phyloP scores from a whole-genome alignment of 2,797 vertebrate genomes.

The Bradypodion pumilum region DNA sequence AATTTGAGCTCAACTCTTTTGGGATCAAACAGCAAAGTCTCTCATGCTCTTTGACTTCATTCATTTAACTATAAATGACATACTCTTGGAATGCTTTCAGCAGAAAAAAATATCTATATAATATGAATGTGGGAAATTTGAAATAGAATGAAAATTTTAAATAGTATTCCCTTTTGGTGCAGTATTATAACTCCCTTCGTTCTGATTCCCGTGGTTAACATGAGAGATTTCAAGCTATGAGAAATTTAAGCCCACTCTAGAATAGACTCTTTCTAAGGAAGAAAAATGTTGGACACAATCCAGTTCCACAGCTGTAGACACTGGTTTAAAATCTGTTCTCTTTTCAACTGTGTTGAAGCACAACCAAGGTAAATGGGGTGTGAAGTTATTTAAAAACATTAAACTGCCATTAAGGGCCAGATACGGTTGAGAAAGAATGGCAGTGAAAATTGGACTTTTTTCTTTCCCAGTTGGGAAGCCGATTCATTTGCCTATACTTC shows the following conservation, averaged over 20 bases:
- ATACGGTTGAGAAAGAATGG: constrained; percentile 9
- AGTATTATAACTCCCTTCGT: constrained; percentile 15
- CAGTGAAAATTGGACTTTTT: constrained; percentile 4
- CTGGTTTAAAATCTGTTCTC: constrained; percentile 62
- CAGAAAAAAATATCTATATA: constrained; percentile 71
- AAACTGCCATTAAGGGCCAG: constrained; percentile 12
- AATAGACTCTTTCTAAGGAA: constrained; percentile 63
- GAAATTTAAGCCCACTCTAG: constrained; percentile 50
- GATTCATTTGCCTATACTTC: not conserved
- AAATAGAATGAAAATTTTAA: constrained; percentile 37
- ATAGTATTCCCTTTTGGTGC: constrained; percentile 52
- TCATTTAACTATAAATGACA: constrained; percentile 71
- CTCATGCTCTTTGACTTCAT: constrained; percentile 77
- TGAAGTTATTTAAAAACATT: constrained; percentile 34
- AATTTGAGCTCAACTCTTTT: constrained; percentile 57
- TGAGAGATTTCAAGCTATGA: constrained; percentile 53
- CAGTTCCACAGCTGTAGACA: constrained; percentile 60
- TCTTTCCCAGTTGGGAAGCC: not conserved
- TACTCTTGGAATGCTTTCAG: constrained; percentile 73
- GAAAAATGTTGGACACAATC: constrained; percentile 59
- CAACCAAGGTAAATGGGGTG: constrained; percentile 30
- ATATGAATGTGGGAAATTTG: constrained; percentile 56
- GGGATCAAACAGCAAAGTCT: constrained; percentile 64
- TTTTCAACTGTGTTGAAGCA: constrained; percentile 58
- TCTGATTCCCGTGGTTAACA: constrained; percentile 60